Conservation (phyloP, 2,888 invertebrate genomes). For the Nymphalis polychloros region DNA sequence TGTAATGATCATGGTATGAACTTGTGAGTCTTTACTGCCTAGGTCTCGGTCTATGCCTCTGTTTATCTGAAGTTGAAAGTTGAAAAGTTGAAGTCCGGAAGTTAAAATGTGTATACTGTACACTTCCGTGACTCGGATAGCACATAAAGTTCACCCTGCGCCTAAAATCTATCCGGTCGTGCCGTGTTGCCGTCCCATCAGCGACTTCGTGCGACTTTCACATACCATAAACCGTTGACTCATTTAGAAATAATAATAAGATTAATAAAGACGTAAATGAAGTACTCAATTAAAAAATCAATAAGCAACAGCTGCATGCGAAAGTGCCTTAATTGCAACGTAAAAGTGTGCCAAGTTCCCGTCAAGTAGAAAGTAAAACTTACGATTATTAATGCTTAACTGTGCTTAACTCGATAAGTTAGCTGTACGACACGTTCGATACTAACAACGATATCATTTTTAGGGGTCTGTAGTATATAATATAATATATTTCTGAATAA, state of each 20-base stretch:
- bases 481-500: not conserved
- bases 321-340: conserved; percentile 18
- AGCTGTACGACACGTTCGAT: not conserved
- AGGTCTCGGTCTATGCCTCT: too few species aligned
- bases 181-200: too few species aligned
- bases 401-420: conserved; percentile 19
- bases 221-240: too few species aligned
- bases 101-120: too few species aligned
- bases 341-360: conserved; percentile 14
- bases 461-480: conserved; percentile 1
- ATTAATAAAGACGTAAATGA: not conserved
- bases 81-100: too few species aligned
- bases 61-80: too few species aligned
- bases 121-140: too few species aligned
- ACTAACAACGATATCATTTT: not conserved
- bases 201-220: too few species aligned
- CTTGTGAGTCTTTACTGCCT: too few species aligned
- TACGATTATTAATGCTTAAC: conserved; percentile 14
- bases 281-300: not conserved
- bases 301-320: conserved; percentile 12
- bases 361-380: conserved; percentile 24
- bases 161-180: too few species aligned
- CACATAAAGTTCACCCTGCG: too few species aligned
- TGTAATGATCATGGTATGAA: too few species aligned
- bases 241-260: not conserved